Conservation (phyloP, 2,113 vertebrate species). For the Chloropsis cyanopogon region DNA sequence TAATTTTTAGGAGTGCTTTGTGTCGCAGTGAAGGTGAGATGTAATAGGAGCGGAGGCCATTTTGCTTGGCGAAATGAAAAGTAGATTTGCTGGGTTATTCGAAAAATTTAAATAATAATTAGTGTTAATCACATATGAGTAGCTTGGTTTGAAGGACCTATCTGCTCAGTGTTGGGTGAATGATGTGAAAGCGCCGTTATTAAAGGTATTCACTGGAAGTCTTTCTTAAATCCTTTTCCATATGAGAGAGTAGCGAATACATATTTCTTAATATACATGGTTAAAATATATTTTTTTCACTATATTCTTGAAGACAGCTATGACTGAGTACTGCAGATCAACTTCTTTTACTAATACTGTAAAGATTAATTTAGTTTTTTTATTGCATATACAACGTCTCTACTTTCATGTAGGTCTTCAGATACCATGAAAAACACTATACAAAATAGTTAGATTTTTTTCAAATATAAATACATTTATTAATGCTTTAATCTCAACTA, state of each 20-base stretch:
- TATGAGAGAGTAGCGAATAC: background rate
- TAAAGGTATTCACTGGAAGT: background rate
- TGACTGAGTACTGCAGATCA: background rate
- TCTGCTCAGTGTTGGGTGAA: background rate
- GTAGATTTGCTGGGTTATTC: background rate
- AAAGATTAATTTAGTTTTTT: background rate
- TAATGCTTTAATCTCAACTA: background rate
- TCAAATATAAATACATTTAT: background rate
- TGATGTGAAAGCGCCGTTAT: background rate
- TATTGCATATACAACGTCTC: background rate
- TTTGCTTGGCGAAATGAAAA: conserved; percentile 15
- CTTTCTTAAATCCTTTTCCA: background rate
- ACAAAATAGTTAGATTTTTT: background rate
- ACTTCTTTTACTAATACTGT: background rate
- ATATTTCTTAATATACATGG: background rate
- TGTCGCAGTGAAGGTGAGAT: background rate
- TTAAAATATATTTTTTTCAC: background rate
- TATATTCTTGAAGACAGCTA: background rate
- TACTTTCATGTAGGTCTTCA: background rate
- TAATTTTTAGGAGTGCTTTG: background rate
- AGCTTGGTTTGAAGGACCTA: background rate
- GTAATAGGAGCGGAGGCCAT: conserved; percentile 40
- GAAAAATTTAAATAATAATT: conserved; percentile 25
- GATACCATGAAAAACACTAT: background rate
- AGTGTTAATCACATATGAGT: background rate